phyloP scores from a whole-genome alignment of 2,797 vertebrate species.

The Betta splendens region DNA sequence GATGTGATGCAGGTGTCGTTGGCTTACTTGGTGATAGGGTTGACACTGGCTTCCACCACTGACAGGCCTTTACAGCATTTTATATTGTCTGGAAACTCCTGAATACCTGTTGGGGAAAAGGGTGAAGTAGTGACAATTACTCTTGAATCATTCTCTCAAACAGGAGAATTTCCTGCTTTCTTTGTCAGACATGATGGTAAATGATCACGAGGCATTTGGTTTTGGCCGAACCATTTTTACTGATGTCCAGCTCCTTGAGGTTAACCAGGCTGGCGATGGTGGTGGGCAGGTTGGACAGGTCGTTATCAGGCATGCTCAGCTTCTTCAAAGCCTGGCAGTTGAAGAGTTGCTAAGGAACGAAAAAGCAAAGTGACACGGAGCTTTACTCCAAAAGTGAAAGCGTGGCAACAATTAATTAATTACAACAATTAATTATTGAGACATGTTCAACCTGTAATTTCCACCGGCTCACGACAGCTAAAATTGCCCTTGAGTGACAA shows the following conservation, averaged over 20 bases:
- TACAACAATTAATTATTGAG: too few relatives aligned
- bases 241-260: constrained; percentile 98
- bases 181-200: too few relatives aligned
- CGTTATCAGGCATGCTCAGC: constrained; percentile 98
- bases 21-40: constrained; percentile 98
- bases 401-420: too few relatives aligned
- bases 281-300: constrained; percentile 95
- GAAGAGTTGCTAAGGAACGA: constrained; percentile 94
- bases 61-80: constrained; percentile 99
- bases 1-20: not conserved
- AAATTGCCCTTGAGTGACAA: too few relatives aligned
- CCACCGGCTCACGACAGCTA: too few relatives aligned
- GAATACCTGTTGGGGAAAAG: constrained; percentile 89
- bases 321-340: constrained; percentile 98
- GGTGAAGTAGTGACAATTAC: too few relatives aligned
- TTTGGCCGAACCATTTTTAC: constrained; percentile 89
- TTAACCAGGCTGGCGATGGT: constrained; percentile 97
- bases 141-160: too few relatives aligned
- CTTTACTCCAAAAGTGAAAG: constrained; percentile 23
- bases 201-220: too few relatives aligned
- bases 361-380: constrained; percentile 20
- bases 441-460: too few relatives aligned
- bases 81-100: constrained; percentile 99
- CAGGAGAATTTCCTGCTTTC: too few relatives aligned
- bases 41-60: constrained; percentile 98